phyloP scores from a whole-genome alignment of 2,113 vertebrate genomes.

The Bambusicola thoracicus region DNA sequence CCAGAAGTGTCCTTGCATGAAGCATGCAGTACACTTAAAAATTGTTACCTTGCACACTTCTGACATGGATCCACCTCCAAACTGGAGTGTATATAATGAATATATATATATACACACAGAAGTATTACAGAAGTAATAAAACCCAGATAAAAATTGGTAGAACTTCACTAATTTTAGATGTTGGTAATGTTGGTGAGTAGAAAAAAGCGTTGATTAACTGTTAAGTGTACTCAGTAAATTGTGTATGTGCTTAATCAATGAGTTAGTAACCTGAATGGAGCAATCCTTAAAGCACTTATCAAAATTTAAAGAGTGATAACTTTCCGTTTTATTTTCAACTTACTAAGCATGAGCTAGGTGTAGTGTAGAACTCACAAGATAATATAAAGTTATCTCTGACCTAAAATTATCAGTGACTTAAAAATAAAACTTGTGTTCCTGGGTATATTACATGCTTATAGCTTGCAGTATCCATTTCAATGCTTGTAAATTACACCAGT shows the following conservation, averaged over 20 bases:
- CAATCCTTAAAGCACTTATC: not conserved
- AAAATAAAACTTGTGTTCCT: slow-evolving; percentile 14
- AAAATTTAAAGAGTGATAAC: not conserved
- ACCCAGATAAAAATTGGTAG: not conserved
- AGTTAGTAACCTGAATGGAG: not conserved
- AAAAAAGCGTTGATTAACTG: slow-evolving; percentile 41
- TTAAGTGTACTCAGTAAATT: not conserved
- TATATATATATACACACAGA: no score
- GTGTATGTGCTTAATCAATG: slow-evolving; percentile 12
- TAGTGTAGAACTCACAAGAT: not conserved
- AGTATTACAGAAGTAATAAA: not conserved
- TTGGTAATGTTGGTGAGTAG: not conserved
- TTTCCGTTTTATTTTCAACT: slow-evolving; percentile 9
- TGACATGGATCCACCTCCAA: not conserved
- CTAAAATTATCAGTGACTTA: slow-evolving; percentile 1
- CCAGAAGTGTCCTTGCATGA: not conserved
- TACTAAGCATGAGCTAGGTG: not conserved
- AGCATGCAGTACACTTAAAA: not conserved
- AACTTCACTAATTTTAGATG: slow-evolving; percentile 7
- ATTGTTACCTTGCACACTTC: not conserved
- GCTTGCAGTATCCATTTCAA: slow-evolving; percentile 43
- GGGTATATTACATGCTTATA: not conserved
- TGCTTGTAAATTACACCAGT: slow-evolving; percentile 46
- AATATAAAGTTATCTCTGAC: not conserved
- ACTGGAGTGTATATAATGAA: not conserved